Evolutionary conservation across 2,113 vertebrate genomes (phyloP).

Genomic region (Scomber japonicus): DNA sequence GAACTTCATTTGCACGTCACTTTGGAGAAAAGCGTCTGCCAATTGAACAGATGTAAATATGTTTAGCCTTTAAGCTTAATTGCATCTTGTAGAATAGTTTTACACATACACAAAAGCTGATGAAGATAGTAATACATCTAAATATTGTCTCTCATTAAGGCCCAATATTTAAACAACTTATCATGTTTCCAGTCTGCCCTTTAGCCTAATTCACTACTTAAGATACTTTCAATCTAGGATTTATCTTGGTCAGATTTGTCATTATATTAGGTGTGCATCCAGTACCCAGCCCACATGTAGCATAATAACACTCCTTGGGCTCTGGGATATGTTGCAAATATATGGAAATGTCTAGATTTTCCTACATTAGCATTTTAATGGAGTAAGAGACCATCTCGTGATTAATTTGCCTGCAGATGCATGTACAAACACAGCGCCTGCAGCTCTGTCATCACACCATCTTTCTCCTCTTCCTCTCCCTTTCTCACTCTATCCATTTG

Average conservation of each 20-base stretch:
- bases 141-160: slow-evolving; percentile 5
- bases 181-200: not conserved
- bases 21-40: too few relatives aligned
- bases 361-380: slow-evolving; percentile 86
- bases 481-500: slow-evolving; percentile 57
- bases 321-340: slow-evolving; percentile 74
- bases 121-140: not conserved
- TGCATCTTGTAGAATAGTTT: too few relatives aligned
- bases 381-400: slow-evolving; percentile 66
- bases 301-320: slow-evolving; percentile 65
- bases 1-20: not conserved
- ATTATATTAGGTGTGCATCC: slow-evolving; percentile 44
- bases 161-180: not conserved
- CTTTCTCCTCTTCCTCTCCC: slow-evolving; percentile 41
- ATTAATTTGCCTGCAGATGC: slow-evolving; percentile 79
- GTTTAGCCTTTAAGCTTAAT: too few relatives aligned
- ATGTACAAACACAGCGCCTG: slow-evolving; percentile 75
- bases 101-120: too few relatives aligned
- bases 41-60: not conserved
- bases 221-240: slow-evolving; percentile 52
- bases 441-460: slow-evolving; percentile 69
- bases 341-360: slow-evolving; percentile 77
- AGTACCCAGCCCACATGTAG: slow-evolving; percentile 53
- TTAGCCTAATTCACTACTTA: slow-evolving; percentile 25
- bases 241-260: slow-evolving; percentile 50